These are phyloP conservation scores for Lithobates sylvaticus DNA, from an alignment of 2,797 vertebrate genomes.

Conservation along the genomic window DNA sequence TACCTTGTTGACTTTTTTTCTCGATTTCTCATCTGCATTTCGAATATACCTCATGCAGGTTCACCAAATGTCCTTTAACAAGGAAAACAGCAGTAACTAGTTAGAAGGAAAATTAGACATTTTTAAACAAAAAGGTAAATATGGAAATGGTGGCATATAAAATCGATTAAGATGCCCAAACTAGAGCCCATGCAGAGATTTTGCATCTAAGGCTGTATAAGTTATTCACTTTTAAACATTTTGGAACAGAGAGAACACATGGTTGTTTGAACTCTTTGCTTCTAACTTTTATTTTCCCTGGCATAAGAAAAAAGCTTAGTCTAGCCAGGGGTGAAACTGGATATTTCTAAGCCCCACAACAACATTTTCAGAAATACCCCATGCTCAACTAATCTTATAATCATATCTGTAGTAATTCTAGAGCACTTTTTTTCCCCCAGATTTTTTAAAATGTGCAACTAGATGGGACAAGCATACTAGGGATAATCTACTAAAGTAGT, in stretches of 20 bases:
- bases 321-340: not conserved
- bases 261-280: not conserved
- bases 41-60: constrained; percentile 54
- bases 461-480: not conserved
- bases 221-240: constrained; percentile 10
- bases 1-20: constrained; percentile 41
- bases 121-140: constrained; percentile 46
- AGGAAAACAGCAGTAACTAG: constrained; percentile 43
- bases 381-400: not conserved
- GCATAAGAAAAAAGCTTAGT: not conserved
- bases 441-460: not conserved
- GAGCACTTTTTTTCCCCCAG: not conserved
- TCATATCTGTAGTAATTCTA: not conserved
- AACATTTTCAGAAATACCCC: not conserved
- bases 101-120: constrained; percentile 45
- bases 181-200: constrained; percentile 33
- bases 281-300: not conserved
- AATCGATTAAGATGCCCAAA: constrained; percentile 26
- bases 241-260: constrained; percentile 24
- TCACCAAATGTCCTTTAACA: constrained; percentile 53
- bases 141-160: constrained; percentile 41
- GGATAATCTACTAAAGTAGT: too few relatives aligned
- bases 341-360: not conserved
- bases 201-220: constrained; percentile 9
- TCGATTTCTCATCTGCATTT: constrained; percentile 54